Base-by-base conservation (phyloP, 2,113 vertebrate species). In the Regulus satrapa region DNA sequence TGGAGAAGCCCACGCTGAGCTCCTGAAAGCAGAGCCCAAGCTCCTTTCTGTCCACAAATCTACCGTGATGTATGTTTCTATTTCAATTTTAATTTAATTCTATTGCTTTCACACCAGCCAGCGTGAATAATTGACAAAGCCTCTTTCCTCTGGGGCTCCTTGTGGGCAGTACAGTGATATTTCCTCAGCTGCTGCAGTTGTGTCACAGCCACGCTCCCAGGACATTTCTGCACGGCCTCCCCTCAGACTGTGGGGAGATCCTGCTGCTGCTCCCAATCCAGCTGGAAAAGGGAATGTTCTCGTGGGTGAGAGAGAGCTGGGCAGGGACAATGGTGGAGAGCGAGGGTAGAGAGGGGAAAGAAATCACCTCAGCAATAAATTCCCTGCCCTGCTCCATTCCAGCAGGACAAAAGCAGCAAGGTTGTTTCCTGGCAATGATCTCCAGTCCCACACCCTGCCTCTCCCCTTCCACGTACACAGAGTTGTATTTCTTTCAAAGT, bases 81-180 rank as follows among this genome's bases (percentile, higher is more conserved):
- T 93, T 95, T 95, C 96, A 81, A 82, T 95, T 95, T 96, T 87
- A 92, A 97, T 96, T 95, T 93, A 17, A 88, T 92, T 94, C 91
- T 66, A 90, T 82, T 84, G 87, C 95, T 95, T 92, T 95, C 94
- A 93, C 91, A 90, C 85, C 78, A 80, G 61, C 32, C 29, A 71
- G 49, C 73, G 81, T 95, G 87, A 94, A 96, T 97, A 95, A 97
- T 96, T 94, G 13, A 95, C 82, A 73, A 55, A 89, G 91, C 45
- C 64, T 36, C 59, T 49, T 59, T 84, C 89, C 94, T 78, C 12
- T 14, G 91, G 91, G 94, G 78, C 78, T 86, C 51, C 90, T 87
- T 48, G 29, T 1, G 1, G 59, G 7, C 52, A 15, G 1, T 5
- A 4, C 68, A 38, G 74, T 18, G 67, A 1, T 31, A 48, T 92